Base-by-base conservation (phyloP, 2,797 vertebrate species). In the Capromys pilorides region DNA sequence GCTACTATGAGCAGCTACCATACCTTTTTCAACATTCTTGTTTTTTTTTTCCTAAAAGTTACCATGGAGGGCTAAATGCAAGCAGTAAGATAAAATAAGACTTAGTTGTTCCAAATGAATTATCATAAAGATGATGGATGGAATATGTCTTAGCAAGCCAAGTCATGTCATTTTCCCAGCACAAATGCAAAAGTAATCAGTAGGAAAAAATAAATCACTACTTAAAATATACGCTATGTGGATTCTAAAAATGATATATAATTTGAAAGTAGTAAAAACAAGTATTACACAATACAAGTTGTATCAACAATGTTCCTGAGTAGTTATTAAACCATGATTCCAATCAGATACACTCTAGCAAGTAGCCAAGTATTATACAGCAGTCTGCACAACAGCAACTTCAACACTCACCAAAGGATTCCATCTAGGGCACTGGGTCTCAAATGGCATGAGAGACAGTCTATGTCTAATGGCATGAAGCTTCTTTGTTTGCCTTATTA, bases 101-200 rank as follows among this genome's bases (percentile, higher is more conserved):
- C 66, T 78, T 77, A 73, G 59, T 6, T 95, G 59, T 77, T 93
- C 77, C 81, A 93, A 84, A 87, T 88, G 36, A 94, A 95, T 28
- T 69, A 95, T 73, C 67, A 64, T 24, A 22, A 86, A 94, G 77
- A 93, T 64, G 78, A 94, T 73, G 33, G 36, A 95, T 83, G 33
- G 69, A 91, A 84, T 81, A 86, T 59, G 77, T 73, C 78, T 90
- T 75, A 94, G 85, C 93, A 86, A n/a, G 75, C n/a, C 90, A 93
- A 91, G 94, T 89, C 84, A 94, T 83, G 88, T 96, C 69, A 90
- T 45, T 95, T 88, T 89, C 89, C 84, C 73, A 96, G 95, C 24
- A 83, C 7, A 84, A 24, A 69, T 91, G 19, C 88, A 92, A 81
- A 95, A 96, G 61, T 89, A 95, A 96, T 85, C 39, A 84, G 49